phyloP scores from a whole-genome alignment of 2,888 invertebrate genomes.

The Dolichomitus sp. region DNA sequence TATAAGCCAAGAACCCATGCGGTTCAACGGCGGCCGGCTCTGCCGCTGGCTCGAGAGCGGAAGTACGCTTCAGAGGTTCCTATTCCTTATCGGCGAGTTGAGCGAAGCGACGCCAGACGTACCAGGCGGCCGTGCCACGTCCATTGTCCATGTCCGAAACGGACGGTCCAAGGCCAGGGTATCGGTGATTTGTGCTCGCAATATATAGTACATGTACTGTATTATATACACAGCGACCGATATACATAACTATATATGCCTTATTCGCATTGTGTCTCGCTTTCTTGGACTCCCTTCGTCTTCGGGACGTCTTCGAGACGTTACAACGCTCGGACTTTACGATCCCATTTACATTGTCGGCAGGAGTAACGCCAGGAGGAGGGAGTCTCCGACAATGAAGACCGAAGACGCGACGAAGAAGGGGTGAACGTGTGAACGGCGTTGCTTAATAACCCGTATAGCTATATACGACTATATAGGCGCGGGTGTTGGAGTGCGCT shows the following conservation, averaged over 20 bases:
- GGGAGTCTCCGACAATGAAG: slow-evolving; percentile 39
- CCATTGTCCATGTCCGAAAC: slow-evolving; percentile 81
- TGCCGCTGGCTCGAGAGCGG: slow-evolving; percentile 72
- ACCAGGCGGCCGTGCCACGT: slow-evolving; percentile 72
- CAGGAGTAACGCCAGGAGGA: slow-evolving; percentile 20
- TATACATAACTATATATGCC: slow-evolving; percentile 3
- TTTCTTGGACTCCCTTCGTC: slow-evolving; percentile 54
- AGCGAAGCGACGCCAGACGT: slow-evolving; percentile 68
- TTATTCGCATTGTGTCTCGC: slow-evolving; percentile 49
- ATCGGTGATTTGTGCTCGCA: slow-evolving; percentile 70
- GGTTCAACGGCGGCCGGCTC: not conserved
- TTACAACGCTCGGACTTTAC: slow-evolving; percentile 47
- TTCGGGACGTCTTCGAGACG: slow-evolving; percentile 41
- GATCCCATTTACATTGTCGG: slow-evolving; percentile 47
- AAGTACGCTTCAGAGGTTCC: slow-evolving; percentile 82
- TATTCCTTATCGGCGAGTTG: slow-evolving; percentile 80
- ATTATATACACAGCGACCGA: slow-evolving; percentile 7
- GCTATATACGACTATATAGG: not conserved
- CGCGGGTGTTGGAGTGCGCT: slow-evolving; percentile 47
- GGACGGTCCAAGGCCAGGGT: slow-evolving; percentile 77
- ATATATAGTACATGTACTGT: slow-evolving; percentile 34
- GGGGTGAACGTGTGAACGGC: slow-evolving; percentile 78
- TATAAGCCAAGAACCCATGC: slow-evolving; percentile 5
- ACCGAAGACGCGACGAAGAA: slow-evolving; percentile 8
- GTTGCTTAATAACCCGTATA: slow-evolving; percentile 82